Evolutionary conservation across 2,797 vertebrate species (phyloP).

Genomic region (Acipenser oxyrinchus): DNA sequence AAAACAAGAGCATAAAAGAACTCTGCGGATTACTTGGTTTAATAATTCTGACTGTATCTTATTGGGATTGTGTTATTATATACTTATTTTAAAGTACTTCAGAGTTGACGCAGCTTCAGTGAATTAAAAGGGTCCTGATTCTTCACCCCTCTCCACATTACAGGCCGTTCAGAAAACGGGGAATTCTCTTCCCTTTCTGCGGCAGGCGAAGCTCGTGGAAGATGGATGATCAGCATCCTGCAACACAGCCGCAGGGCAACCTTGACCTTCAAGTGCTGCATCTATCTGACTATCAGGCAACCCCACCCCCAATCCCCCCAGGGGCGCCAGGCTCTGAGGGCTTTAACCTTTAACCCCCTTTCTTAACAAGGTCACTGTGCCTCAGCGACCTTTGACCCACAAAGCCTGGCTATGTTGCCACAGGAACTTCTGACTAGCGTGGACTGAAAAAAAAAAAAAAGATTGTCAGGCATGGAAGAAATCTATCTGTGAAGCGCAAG

Average conservation of each 20-base stretch:
- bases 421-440: slow-evolving; percentile 51
- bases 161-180: slow-evolving; percentile 29
- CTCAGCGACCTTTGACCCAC: slow-evolving; percentile 69
- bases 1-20: too few species aligned
- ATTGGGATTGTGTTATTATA: too few species aligned
- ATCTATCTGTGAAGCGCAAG: too few species aligned
- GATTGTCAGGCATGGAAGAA: too few species aligned
- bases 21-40: too few species aligned
- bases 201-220: slow-evolving; percentile 44
- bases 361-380: slow-evolving; percentile 72
- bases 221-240: slow-evolving; percentile 56
- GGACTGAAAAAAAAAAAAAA: too few species aligned
- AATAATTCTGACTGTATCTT: too few species aligned
- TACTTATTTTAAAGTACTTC: too few species aligned
- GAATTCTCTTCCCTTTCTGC: slow-evolving; percentile 27
- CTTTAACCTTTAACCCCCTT: slow-evolving; percentile 74
- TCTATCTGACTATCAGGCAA: background rate
- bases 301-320: slow-evolving; percentile 49
- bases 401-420: slow-evolving; percentile 66
- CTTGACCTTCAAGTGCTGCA: slow-evolving; percentile 77
- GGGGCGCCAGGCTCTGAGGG: slow-evolving; percentile 67
- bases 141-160: background rate
- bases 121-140: slow-evolving; percentile 34
- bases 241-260: slow-evolving; percentile 41
- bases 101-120: slow-evolving; percentile 22